A percentile compares a stretch with the other conserved stretches of the same genome.
Conservation (phyloP, 2,888 invertebrate genomes). For the Cosmia trapezina region DNA sequence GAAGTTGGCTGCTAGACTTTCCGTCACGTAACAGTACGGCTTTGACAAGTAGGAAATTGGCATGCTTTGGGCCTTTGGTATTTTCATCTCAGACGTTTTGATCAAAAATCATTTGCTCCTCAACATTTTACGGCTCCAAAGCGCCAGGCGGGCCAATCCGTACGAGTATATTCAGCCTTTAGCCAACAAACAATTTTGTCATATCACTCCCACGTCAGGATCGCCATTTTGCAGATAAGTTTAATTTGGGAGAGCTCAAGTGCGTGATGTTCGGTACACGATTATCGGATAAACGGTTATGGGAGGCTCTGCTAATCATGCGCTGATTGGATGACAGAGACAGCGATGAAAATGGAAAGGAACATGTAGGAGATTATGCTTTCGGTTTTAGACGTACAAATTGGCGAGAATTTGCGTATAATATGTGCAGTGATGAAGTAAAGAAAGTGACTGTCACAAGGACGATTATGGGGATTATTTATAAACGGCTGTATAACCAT, state of each 20-base stretch:
- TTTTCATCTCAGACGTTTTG: not conserved
- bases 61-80: not conserved
- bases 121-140: too few species aligned
- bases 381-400: constrained; percentile 36
- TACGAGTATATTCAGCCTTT: constrained; percentile 20
- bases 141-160: not conserved
- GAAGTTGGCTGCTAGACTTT: too few species aligned
- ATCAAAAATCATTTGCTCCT: not conserved
- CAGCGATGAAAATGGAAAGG: constrained; percentile 34
- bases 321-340: constrained; percentile 27
- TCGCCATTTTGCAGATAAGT: constrained; percentile 46
- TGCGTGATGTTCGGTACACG: constrained; percentile 54
- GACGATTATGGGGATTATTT: not conserved
- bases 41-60: not conserved
- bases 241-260: constrained; percentile 38
- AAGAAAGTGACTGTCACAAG: constrained; percentile 17
- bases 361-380: constrained; percentile 13
- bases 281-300: constrained; percentile 50
- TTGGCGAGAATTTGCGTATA: constrained; percentile 11
- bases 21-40: too few species aligned
- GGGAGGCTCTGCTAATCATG: constrained; percentile 41
- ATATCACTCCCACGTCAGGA: constrained; percentile 68
- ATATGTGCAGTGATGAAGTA: not conserved
- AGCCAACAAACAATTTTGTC: constrained; percentile 69
- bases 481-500: not conserved